Conservation (phyloP, 2,113 vertebrate genomes). For the Murina feae region DNA sequence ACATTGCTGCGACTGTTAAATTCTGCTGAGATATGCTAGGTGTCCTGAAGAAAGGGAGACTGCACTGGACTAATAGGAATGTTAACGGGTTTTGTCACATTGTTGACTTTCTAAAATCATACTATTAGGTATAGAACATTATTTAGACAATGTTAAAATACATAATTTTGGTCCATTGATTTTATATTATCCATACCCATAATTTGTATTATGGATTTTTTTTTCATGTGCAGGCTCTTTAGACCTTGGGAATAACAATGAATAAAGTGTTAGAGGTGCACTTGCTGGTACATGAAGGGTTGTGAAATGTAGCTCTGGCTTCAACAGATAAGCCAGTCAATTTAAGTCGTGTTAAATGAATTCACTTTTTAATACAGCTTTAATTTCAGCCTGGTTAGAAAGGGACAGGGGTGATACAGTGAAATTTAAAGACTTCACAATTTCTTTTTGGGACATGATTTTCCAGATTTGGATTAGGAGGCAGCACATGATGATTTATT, state of each 20-base stretch:
- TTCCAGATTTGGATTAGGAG: slow-evolving; percentile 60
- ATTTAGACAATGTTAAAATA: slow-evolving; percentile 60
- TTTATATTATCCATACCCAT: slow-evolving; percentile 36
- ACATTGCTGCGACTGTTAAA: neutral
- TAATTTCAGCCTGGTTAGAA: slow-evolving; percentile 73
- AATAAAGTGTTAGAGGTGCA: slow-evolving; percentile 55
- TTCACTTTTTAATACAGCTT: slow-evolving; percentile 76
- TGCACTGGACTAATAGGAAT: neutral
- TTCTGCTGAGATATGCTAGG: slow-evolving; percentile 8
- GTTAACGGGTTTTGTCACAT: slow-evolving; percentile 14
- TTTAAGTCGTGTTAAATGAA: slow-evolving; percentile 77
- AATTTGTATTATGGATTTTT: slow-evolving; percentile 52
- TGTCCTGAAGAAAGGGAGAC: neutral
- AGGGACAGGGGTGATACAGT: slow-evolving; percentile 48
- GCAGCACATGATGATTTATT: slow-evolving; percentile 43
- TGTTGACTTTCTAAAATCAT: slow-evolving; percentile 53
- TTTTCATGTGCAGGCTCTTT: slow-evolving; percentile 25
- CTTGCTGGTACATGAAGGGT: slow-evolving; percentile 57
- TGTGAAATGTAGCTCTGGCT: slow-evolving; percentile 76
- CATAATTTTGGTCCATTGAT: slow-evolving; percentile 37
- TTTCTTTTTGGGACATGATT: slow-evolving; percentile 72
- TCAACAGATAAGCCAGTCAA: slow-evolving; percentile 80
- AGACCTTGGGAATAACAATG: slow-evolving; percentile 40
- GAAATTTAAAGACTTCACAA: slow-evolving; percentile 69
- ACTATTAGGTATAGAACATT: slow-evolving; percentile 37